Percentiles rank a stretch among this genome's conserved stretches.
These are phyloP conservation scores for Megalurothrips usitatus DNA, from an alignment of 2,888 invertebrate species.

Conservation along the genomic window DNA sequence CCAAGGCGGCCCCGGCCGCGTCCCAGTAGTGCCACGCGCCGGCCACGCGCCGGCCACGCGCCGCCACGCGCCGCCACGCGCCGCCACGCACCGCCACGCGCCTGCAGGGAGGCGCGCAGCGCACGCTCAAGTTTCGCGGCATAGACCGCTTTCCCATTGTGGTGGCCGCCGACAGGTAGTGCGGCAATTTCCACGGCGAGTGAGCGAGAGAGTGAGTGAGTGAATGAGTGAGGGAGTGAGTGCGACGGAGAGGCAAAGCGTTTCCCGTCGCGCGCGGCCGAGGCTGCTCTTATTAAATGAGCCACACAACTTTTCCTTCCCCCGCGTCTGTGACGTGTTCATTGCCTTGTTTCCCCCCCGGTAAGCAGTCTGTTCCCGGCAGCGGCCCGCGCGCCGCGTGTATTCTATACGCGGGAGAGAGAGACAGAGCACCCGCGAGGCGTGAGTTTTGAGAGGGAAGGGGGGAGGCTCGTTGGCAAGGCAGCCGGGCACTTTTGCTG, in stretches of 20 bases:
- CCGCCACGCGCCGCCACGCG: too few relatives aligned
- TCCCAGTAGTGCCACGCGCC: too few relatives aligned
- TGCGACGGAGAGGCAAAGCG: neutral
- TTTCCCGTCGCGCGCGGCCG: neutral
- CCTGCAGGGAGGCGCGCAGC: neutral
- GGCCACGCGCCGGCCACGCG: too few relatives aligned
- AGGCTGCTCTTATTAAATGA: neutral
- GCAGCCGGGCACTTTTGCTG: too few relatives aligned
- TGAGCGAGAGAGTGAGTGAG: neutral
- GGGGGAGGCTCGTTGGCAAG: neutral
- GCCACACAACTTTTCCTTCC: neutral
- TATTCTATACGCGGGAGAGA: neutral
- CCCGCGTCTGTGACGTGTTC: neutral
- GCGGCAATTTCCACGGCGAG: neutral
- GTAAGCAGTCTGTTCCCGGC: neutral
- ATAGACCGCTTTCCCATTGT: constrained; percentile 7
- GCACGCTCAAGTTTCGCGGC: neutral
- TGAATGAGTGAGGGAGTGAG: neutral
- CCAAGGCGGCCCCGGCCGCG: neutral
- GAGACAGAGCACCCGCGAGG: neutral
- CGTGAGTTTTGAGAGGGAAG: neutral
- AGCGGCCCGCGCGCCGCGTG: too few relatives aligned
- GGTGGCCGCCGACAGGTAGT: neutral
- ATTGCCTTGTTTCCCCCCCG: neutral
- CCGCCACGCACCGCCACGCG: too few relatives aligned